phyloP scores from a whole-genome alignment of 2,797 vertebrate genomes.

The Podarcis siculus region DNA sequence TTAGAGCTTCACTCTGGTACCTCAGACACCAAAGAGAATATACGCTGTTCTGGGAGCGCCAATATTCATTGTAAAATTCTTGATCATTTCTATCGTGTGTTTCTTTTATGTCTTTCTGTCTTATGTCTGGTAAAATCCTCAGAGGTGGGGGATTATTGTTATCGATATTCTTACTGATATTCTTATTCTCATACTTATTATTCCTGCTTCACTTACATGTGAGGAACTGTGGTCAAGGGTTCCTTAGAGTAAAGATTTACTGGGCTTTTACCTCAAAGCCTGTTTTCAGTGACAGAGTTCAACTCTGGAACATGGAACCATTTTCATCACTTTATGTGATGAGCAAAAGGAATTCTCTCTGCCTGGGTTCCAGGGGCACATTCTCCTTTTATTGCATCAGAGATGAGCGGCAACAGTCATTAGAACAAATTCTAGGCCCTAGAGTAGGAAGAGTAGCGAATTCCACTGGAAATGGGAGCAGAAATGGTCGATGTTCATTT shows the following conservation, averaged over 20 bases:
- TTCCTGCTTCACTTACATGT: background rate
- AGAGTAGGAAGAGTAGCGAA: too few species aligned
- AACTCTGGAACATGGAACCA: background rate
- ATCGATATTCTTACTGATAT: background rate
- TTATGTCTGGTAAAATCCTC: background rate
- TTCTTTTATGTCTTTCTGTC: background rate
- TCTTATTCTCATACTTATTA: background rate
- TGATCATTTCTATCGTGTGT: background rate
- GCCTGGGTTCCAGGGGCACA: background rate
- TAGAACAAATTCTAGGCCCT: background rate
- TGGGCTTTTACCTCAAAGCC: background rate
- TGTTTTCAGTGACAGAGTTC: background rate
- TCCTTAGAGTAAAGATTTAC: background rate
- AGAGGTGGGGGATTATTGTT: background rate
- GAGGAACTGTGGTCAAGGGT: background rate
- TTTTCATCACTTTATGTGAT: background rate
- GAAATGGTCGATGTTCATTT: too few species aligned
- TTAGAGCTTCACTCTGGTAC: background rate
- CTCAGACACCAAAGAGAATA: background rate
- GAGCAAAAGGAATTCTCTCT: background rate
- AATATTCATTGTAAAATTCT: background rate
- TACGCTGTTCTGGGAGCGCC: background rate
- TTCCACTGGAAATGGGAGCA: too few species aligned
- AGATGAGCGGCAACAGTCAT: background rate
- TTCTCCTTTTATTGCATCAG: background rate